Evolutionary conservation across 1,140 invertebrate genomes (phyloP).

Genomic region (Whitmania pigra): DNA sequence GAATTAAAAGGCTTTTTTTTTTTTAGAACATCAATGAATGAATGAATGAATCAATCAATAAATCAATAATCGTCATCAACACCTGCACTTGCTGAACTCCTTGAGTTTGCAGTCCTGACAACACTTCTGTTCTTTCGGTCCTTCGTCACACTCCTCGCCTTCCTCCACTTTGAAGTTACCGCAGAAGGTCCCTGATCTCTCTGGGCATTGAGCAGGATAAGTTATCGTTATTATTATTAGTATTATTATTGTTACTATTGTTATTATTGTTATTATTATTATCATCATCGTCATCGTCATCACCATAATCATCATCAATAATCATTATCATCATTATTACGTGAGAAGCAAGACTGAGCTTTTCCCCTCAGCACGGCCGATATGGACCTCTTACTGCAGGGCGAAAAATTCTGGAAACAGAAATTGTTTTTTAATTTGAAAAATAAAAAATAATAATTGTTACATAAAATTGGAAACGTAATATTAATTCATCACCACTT

Average conservation of each 20-base stretch:
- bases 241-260: conserved; percentile 6
- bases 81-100: conserved; percentile 62
- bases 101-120: conserved; percentile 80
- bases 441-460: too few relatives aligned
- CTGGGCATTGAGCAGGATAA: conserved; percentile 32
- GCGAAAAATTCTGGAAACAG: conserved; percentile 69
- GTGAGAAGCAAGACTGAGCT: conserved; percentile 71
- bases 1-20: too few relatives aligned
- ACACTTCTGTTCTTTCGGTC: conserved; percentile 75
- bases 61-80: background rate
- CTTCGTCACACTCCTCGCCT: conserved; percentile 85
- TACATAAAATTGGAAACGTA: too few relatives aligned
- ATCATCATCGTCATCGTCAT: background rate
- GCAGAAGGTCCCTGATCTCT: conserved; percentile 85
- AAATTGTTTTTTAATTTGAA: background rate
- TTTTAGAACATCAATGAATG: background rate
- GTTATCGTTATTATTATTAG: background rate
- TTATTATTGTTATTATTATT: conserved; percentile 2
- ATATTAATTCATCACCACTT: too few relatives aligned
- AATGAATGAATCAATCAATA: background rate
- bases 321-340: conserved; percentile 28
- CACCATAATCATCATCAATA: background rate
- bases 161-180: conserved; percentile 83
- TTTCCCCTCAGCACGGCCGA: conserved; percentile 81
- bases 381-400: conserved; percentile 80